phyloP scores from a whole-genome alignment of 1,140 invertebrate species.

The Stegodyphus dumicola region DNA sequence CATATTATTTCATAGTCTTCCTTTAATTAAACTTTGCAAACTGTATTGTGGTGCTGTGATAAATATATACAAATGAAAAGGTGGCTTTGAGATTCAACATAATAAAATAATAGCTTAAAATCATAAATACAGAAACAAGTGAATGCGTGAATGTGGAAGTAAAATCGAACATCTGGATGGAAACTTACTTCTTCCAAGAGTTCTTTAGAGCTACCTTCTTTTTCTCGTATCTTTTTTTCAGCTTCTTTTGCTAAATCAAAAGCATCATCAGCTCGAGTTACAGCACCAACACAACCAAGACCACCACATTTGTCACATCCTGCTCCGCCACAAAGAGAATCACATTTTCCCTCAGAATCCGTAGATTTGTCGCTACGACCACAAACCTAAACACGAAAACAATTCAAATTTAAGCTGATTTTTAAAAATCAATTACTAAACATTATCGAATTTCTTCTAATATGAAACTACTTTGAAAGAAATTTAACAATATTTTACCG shows the following conservation, averaged over 20 bases:
- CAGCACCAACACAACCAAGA: constrained; percentile 87
- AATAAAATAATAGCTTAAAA: too few relatives aligned
- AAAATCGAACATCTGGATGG: too few relatives aligned
- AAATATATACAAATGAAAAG: too few relatives aligned
- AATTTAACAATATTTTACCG: not conserved
- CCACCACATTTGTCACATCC: constrained; percentile 90
- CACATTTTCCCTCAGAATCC: constrained; percentile 75
- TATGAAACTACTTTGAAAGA: not conserved
- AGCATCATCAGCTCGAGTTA: constrained; percentile 86
- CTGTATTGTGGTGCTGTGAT: too few relatives aligned
- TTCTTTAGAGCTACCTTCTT: constrained; percentile 81
- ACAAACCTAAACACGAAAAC: constrained; percentile 77
- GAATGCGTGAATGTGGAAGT: too few relatives aligned
- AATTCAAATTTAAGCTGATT: not conserved
- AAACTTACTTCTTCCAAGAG: constrained; percentile 70
- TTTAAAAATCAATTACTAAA: not conserved
- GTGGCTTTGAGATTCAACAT: too few relatives aligned
- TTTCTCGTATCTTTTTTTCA: constrained; percentile 80
- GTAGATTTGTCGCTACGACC: constrained; percentile 79
- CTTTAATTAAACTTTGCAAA: too few relatives aligned
- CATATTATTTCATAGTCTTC: too few relatives aligned
- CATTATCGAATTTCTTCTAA: not conserved
- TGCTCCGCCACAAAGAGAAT: constrained; percentile 91
- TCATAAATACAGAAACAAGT: too few relatives aligned
- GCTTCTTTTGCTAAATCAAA: constrained; percentile 86